These are phyloP conservation scores for Heteromurus nitidus DNA, from an alignment of 2,888 invertebrate species.

Conservation along the genomic window DNA sequence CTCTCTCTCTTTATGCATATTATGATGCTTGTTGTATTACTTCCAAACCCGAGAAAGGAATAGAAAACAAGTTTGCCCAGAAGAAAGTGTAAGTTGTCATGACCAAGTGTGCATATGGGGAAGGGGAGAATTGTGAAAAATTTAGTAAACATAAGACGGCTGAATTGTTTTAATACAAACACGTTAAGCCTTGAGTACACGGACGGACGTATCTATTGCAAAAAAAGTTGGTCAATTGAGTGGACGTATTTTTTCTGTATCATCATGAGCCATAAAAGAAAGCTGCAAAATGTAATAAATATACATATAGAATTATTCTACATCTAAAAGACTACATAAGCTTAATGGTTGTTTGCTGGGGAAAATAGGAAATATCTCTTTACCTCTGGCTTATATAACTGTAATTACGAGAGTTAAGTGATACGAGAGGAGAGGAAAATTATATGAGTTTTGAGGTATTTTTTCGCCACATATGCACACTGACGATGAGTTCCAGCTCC, in stretches of 20 bases:
- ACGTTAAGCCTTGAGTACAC: neutral
- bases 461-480: neutral
- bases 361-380: neutral
- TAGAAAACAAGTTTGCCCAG: conserved; percentile 1
- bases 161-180: conserved; percentile 4
- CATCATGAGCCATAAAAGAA: too few relatives aligned
- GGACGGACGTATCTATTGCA: neutral
- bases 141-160: neutral
- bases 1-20: neutral
- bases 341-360: too few relatives aligned
- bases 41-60: neutral
- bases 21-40: conserved; percentile 8
- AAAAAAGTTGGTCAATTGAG: conserved; percentile 23
- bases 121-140: conserved; percentile 4
- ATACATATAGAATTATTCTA: too few relatives aligned
- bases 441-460: neutral
- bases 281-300: too few relatives aligned
- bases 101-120: neutral
- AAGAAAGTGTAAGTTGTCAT: conserved; percentile 28
- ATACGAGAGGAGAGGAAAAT: neutral
- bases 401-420: neutral
- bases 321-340: too few relatives aligned
- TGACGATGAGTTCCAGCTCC: too few relatives aligned
- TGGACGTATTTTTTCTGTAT: conserved; percentile 12
- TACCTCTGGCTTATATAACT: neutral